Conservation (phyloP, 1,140 invertebrate species). For the Philopotamus ludificatus region DNA sequence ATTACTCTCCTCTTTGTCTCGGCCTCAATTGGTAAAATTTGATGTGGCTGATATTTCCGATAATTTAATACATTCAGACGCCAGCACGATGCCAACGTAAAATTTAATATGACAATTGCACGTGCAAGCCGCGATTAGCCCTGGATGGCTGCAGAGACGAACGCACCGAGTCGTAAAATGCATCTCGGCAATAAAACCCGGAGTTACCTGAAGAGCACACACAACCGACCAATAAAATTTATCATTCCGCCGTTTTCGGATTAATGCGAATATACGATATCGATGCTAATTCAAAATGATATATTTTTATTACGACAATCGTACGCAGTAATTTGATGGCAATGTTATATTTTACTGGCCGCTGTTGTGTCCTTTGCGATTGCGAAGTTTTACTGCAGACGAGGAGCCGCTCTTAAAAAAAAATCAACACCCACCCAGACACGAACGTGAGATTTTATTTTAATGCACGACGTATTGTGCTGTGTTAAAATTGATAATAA, state of each 20-base stretch:
- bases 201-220: constrained; percentile 38
- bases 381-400: background rate
- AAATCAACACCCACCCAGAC: background rate
- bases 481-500: too few species aligned
- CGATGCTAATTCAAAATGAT: constrained; percentile 41
- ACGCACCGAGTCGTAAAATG: constrained; percentile 39
- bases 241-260: constrained; percentile 36
- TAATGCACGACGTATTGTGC: background rate
- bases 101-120: too few species aligned
- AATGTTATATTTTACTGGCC: constrained; percentile 6
- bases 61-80: too few species aligned
- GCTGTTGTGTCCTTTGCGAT: background rate
- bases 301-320: constrained; percentile 38
- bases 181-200: constrained; percentile 36
- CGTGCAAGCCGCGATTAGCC: too few species aligned
- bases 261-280: constrained; percentile 42
- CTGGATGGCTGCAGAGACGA: too few species aligned
- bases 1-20: too few species aligned
- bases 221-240: constrained; percentile 37
- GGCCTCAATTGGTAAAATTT: too few species aligned
- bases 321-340: constrained; percentile 30
- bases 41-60: too few species aligned
- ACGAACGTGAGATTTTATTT: background rate
- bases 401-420: background rate
- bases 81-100: too few species aligned